Evolutionary conservation across 2,113 vertebrate genomes (phyloP), one percentile per base, ranked within the genome.

Genomic region (Columba livia): DNA sequence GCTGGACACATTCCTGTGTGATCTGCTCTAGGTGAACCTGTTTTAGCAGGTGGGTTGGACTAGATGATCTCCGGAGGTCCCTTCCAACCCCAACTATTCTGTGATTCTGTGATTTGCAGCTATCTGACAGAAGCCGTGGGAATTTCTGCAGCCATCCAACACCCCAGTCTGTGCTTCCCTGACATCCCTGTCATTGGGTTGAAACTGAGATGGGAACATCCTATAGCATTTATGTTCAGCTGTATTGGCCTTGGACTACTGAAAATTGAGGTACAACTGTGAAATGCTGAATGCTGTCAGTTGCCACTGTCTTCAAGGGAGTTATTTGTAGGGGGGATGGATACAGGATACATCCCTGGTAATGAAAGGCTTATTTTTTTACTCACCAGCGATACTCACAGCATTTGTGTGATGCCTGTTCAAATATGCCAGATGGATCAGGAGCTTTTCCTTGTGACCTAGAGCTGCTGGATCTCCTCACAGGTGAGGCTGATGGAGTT

Each of bases 161-260:
- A 44, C 48, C 0, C 0, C n/a, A 79, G 51, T 19, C 12, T 19
- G 15, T 78, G 26, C 53, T 69, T 67, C 38, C 47, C 38, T 75
- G 40, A 24, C 26, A 8, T 32, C 51, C 62, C 38, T 18, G 9
- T 38, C 40, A 12, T 0, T 1, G 54, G 13, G 1, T 4, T 2
- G 10, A 31, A 70, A 44, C 25, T 0, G 0, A 72, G 75, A 15
- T 1, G 1, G 42, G 61, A 84, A 26, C 17, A 1, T 4, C 19
- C 13, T 70, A 40, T 60, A 79, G 53, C 31, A 57, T 6, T 18
- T 47, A 8, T 21, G 5, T 65, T 73, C 47, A 38, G 31, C 75
- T 2, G 0, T 36, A 24, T 0, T 29, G 15, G 36, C 26, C 42
- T 84, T 14, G 0, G 6, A 32, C 31, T 20, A 14, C 62, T 70